These are phyloP conservation scores for Diaprepes abbreviatus DNA, from an alignment of 2,888 invertebrate species.

Conservation along the genomic window DNA sequence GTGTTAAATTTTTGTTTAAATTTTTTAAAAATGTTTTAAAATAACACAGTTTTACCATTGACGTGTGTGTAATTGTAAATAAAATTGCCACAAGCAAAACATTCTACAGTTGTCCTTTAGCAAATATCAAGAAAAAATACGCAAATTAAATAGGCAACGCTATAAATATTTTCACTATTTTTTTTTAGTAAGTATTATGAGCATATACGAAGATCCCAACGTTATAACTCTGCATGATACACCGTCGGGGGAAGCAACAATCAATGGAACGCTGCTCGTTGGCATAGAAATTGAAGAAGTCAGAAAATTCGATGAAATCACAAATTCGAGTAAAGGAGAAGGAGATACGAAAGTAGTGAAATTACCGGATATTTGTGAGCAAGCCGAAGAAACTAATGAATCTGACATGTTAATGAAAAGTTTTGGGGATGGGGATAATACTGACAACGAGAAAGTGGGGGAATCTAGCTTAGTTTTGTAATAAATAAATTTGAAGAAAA, in stretches of 20 bases:
- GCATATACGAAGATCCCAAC: conserved; percentile 39
- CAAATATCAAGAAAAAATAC: too few species aligned
- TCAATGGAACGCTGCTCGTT: not conserved
- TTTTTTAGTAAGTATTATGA: conserved; percentile 31
- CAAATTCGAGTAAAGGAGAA: not conserved
- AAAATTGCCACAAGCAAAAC: too few species aligned
- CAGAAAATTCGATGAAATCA: not conserved
- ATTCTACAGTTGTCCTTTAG: too few species aligned
- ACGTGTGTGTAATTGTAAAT: too few species aligned
- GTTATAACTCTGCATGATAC: conserved; percentile 16
- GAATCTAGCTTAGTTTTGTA: conserved; percentile 11
- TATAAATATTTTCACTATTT: too few species aligned
- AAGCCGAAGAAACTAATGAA: not conserved
- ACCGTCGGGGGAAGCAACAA: not conserved
- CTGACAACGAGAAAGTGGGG: not conserved
- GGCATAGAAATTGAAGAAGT: not conserved
- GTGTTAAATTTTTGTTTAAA: too few species aligned
- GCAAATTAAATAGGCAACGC: too few species aligned
- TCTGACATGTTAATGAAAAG: conserved; percentile 9
- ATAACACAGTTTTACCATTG: too few species aligned
- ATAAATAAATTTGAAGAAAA: not conserved
- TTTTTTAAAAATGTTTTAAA: too few species aligned
- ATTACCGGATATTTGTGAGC: not conserved
- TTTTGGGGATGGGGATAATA: conserved; percentile 4
- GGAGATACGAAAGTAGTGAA: not conserved